Conservation (phyloP, 2,113 vertebrate species). For the Salvator merianae region DNA sequence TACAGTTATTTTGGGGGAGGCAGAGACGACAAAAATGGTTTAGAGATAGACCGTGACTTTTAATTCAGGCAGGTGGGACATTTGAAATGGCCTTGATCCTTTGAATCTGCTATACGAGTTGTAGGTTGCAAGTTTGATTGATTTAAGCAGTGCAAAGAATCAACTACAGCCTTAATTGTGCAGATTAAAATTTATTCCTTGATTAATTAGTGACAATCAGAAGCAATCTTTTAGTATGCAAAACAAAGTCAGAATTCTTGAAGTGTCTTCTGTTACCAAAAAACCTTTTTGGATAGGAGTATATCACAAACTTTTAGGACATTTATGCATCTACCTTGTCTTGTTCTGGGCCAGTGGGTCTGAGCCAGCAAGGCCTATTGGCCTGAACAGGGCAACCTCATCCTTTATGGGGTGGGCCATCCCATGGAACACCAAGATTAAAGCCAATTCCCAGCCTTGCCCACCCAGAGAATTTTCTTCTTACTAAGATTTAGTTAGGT, state of each 20-base stretch:
- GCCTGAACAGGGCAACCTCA: too few relatives aligned
- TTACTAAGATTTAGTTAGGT: too few relatives aligned
- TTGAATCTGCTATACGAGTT: background rate
- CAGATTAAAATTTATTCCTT: slow-evolving; percentile 25
- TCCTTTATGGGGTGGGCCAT: too few relatives aligned
- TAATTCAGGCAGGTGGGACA: background rate
- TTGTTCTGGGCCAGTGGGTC: too few relatives aligned
- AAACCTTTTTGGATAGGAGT: slow-evolving; percentile 9
- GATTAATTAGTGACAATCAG: slow-evolving; percentile 23
- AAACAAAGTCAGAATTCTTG: background rate
- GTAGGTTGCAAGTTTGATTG: background rate
- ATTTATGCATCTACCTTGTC: too few relatives aligned
- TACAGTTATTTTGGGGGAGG: background rate
- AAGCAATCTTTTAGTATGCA: background rate
- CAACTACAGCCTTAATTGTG: slow-evolving; percentile 19
- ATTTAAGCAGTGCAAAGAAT: slow-evolving; percentile 2
- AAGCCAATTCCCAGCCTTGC: too few relatives aligned
- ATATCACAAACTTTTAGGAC: background rate
- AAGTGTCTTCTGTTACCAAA: background rate
- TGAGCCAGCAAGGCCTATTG: too few relatives aligned
- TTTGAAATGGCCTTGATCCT: background rate
- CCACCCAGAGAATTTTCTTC: too few relatives aligned
- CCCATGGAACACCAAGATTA: too few relatives aligned
- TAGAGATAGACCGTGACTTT: background rate
- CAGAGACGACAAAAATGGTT: background rate